A percentile compares a stretch with the other conserved stretches of the same genome.
Conservation (phyloP, 2,797 vertebrate genomes). For the Sphenopsis melanotis region DNA sequence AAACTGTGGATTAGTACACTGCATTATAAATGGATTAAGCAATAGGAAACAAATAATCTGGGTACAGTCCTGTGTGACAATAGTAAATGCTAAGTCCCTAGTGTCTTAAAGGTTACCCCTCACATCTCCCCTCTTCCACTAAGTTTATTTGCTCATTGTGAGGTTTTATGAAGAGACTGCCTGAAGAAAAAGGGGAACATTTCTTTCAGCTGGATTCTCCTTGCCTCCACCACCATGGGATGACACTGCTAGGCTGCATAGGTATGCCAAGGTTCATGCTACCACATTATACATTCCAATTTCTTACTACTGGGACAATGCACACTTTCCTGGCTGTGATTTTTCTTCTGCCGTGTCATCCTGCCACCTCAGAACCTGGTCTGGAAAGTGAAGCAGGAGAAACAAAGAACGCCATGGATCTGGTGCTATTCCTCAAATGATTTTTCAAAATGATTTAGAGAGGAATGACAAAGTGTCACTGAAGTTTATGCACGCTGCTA, state of each 20-base stretch:
- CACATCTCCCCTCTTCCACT: background rate
- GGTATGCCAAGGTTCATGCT: background rate
- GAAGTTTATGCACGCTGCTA: background rate
- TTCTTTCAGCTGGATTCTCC: background rate
- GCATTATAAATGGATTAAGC: background rate
- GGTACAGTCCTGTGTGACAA: background rate
- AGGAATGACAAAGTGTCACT: background rate
- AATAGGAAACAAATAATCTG: conserved; percentile 4
- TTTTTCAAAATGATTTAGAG: conserved; percentile 51
- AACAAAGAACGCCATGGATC: background rate
- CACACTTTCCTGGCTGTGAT: background rate
- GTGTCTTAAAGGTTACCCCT: background rate
- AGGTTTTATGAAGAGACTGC: background rate
- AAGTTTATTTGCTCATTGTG: background rate
- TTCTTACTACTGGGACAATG: background rate
- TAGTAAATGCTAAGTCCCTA: background rate
- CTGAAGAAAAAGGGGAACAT: background rate
- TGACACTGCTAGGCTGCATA: background rate
- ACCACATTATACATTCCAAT: background rate
- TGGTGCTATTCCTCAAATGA: background rate
- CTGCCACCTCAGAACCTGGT: background rate
- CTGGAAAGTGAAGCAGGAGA: background rate
- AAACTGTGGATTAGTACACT: background rate
- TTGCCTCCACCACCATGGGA: background rate
- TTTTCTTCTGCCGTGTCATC: conserved; percentile 4